These are phyloP conservation scores for Pteria penguin DNA, from an alignment of 2,888 invertebrate species.

Conservation along the genomic window DNA sequence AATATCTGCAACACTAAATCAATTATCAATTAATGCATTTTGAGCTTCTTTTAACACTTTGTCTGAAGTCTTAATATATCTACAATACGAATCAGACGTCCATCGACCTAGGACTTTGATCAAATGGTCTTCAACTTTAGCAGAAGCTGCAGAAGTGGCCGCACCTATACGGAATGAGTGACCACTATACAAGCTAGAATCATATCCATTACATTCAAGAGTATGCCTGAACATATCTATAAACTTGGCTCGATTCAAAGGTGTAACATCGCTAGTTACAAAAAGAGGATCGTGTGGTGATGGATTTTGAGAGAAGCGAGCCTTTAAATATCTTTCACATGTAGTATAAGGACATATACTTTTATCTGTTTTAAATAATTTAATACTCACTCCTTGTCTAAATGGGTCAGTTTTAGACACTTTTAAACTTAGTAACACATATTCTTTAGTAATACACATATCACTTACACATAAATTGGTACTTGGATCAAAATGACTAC, in stretches of 20 bases:
- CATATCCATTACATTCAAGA: background rate
- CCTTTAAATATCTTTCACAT: slow-evolving; percentile 22
- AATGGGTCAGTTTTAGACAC: slow-evolving; percentile 26
- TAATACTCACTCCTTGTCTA: slow-evolving; percentile 19
- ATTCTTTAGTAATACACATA: background rate
- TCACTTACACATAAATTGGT: slow-evolving; percentile 4
- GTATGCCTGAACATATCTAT: background rate
- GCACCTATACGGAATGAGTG: slow-evolving; percentile 33
- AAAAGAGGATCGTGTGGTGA: slow-evolving; percentile 5
- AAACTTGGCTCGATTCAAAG: background rate
- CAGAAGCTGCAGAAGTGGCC: slow-evolving; percentile 14
- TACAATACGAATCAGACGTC: slow-evolving; percentile 34
- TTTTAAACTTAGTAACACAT: slow-evolving; percentile 1
- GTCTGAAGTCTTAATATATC: slow-evolving; percentile 29
- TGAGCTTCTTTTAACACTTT: no score
- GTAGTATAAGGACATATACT: slow-evolving; percentile 6
- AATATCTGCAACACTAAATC: no score
- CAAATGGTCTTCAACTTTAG: slow-evolving; percentile 21
- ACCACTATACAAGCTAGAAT: slow-evolving; percentile 16
- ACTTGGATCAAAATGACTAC: background rate
- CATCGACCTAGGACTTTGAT: slow-evolving; percentile 30
- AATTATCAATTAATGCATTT: no score
- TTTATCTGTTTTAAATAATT: slow-evolving; percentile 7
- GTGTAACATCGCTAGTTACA: background rate
- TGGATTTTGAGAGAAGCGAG: background rate